A percentile compares a stretch with the other conserved stretches of the same genome.
Conservation (phyloP, 2,797 vertebrate genomes). For the Ciconia nigra region DNA sequence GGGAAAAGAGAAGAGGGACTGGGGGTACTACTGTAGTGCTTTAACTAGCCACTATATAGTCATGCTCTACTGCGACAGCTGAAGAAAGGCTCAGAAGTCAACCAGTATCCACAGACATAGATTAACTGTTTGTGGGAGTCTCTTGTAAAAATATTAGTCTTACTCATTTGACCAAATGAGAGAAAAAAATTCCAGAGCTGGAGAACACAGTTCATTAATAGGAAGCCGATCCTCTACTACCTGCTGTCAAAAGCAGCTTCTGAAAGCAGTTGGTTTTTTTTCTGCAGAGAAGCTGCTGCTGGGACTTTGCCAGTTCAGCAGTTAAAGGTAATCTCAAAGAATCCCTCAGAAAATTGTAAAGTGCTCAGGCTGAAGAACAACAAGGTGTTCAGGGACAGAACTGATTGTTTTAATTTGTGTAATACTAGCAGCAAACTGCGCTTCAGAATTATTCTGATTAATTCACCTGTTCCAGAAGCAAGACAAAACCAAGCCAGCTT, state of each 20-base stretch:
- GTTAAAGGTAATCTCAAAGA: slow-evolving; percentile 47
- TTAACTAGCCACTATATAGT: background rate
- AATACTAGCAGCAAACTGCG: slow-evolving; percentile 3
- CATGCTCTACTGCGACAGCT: background rate
- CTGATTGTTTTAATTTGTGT: slow-evolving; percentile 23
- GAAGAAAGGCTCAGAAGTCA: background rate
- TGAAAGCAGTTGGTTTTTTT: background rate
- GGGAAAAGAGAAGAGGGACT: background rate
- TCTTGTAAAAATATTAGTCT: slow-evolving; percentile 15
- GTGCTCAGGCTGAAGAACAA: background rate
- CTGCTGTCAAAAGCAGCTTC: background rate
- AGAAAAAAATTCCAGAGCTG: background rate
- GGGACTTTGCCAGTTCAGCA: slow-evolving; percentile 21
- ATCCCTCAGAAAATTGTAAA: slow-evolving; percentile 36
- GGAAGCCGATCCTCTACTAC: background rate
- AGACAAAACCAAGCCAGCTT: background rate
- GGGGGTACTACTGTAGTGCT: background rate
- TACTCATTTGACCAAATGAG: background rate
- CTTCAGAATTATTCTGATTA: background rate
- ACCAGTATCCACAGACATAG: background rate
- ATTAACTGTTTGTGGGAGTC: too few relatives aligned
- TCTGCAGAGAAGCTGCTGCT: background rate
- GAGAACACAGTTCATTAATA: background rate
- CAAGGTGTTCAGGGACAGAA: slow-evolving; percentile 3
- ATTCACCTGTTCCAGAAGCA: background rate